Evolutionary conservation across 2,888 invertebrate genomes (phyloP), one percentile per base, ranked within the genome.

Genomic region (Drosophila neotestacea): DNA sequence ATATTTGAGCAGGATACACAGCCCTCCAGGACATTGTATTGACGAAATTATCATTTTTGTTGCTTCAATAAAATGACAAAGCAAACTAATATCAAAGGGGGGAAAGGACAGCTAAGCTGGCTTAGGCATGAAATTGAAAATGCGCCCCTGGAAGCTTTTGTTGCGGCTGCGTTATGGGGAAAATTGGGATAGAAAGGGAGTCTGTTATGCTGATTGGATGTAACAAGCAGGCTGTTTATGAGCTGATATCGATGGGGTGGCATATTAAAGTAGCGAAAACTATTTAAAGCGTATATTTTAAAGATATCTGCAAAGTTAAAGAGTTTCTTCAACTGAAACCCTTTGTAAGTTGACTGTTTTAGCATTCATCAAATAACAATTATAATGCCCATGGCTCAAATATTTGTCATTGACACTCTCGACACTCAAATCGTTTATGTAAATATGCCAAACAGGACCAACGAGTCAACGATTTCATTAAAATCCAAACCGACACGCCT

Each of bases 1-100:
- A 70, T 77, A 70, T 67, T 59, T 60, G 27, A 47, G 62, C 41
- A 48, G 50, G 41, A 61, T 41, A 41, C 61, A 34, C 7, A 41
- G 54, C 55, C 61, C 73, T 73, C 47, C 61, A 65, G 69, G 44
- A 69, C 70, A 68, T 83, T 77, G 65, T 83, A 79, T 88, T 79
- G 85, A 79, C 70, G 60, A 77, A 84, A 85, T 84, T 84, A 88
- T 88, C 85, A 84, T 84, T 84, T 84, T 69, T 79, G 88, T 83
- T 85, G 80, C 88, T 74, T 88, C 84, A 85, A 85, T 85, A 75
- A 79, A 88, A 85, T 88, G 88, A 85, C 84, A 88, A 75, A 75
- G 73, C 84, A 71, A 84, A 88, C 84, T 88, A 88, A 87, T 87
- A 85, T 79, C 67, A 42, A 11, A 59, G 44, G 22, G 59, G 36